phyloP scores from a whole-genome alignment of 2,797 vertebrate species.

The Sebastolobus alascanus region DNA sequence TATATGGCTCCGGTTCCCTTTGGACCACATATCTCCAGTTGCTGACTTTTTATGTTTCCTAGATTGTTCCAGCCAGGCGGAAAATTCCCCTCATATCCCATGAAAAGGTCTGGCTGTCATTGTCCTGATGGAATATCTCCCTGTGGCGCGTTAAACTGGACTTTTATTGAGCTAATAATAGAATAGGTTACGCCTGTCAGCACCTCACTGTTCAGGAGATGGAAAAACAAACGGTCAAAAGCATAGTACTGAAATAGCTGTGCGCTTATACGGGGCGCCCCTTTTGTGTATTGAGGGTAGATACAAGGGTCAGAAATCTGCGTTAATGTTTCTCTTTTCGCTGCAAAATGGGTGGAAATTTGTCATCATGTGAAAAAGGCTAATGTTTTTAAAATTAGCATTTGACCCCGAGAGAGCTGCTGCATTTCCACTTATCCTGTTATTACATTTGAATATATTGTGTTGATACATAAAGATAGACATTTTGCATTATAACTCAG shows the following conservation, averaged over 20 bases:
- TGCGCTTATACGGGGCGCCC: slow-evolving; percentile 28
- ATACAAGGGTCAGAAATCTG: slow-evolving; percentile 49
- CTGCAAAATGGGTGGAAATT: slow-evolving; percentile 41
- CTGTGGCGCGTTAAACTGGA: slow-evolving; percentile 81
- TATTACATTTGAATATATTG: slow-evolving; percentile 23
- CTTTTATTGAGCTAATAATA: slow-evolving; percentile 88
- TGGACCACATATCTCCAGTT: slow-evolving; percentile 48
- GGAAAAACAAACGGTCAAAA: slow-evolving; percentile 79
- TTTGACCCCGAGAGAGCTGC: slow-evolving; percentile 8
- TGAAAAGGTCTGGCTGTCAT: slow-evolving; percentile 86
- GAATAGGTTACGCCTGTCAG: slow-evolving; percentile 87
- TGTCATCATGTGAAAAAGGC: not conserved
- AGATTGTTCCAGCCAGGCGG: slow-evolving; percentile 76
- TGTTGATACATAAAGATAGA: not conserved
- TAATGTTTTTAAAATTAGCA: slow-evolving; percentile 21
- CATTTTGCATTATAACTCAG: not conserved
- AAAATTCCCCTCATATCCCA: slow-evolving; percentile 72
- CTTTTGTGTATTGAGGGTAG: slow-evolving; percentile 55
- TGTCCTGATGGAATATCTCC: slow-evolving; percentile 86
- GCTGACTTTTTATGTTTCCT: slow-evolving; percentile 75
- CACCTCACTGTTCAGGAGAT: slow-evolving; percentile 74
- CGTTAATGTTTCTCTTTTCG: slow-evolving; percentile 13
- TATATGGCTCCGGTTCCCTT: slow-evolving; percentile 19
- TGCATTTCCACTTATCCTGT: not conserved
- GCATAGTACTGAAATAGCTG: slow-evolving; percentile 56